These are phyloP conservation scores for Desoria tigrina DNA, from an alignment of 2,888 invertebrate genomes.

Conservation along the genomic window DNA sequence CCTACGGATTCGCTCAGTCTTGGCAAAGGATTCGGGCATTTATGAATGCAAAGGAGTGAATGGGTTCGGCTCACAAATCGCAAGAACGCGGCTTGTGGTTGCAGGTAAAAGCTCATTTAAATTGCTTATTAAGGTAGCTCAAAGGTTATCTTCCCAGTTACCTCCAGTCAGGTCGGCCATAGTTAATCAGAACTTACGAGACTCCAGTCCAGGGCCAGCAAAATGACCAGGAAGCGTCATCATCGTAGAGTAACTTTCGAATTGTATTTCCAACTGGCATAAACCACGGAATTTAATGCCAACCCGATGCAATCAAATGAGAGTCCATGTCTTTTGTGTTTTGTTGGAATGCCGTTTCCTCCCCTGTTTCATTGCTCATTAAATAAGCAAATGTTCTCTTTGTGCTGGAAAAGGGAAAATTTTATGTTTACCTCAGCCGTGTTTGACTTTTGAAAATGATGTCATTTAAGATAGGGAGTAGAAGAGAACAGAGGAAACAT, in stretches of 20 bases:
- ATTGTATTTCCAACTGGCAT: too few species aligned
- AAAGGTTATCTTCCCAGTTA: too few species aligned
- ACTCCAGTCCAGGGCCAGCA: too few species aligned
- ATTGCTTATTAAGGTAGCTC: too few species aligned
- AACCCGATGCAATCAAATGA: too few species aligned
- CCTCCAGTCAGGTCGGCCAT: too few species aligned
- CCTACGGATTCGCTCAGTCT: conserved; percentile 46
- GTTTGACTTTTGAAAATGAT: neutral
- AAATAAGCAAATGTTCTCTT: conserved; percentile 8
- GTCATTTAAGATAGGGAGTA: conserved; percentile 10
- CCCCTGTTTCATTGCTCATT: conserved; percentile 3
- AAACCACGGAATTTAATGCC: too few species aligned
- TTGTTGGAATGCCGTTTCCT: neutral
- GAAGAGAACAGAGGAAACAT: neutral
- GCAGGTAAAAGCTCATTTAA: conserved; percentile 40
- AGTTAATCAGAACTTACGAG: too few species aligned
- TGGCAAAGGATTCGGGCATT: conserved; percentile 49
- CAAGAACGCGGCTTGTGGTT: conserved; percentile 50
- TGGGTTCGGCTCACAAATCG: conserved; percentile 50
- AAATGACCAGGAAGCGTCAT: too few species aligned
- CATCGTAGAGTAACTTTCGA: too few species aligned
- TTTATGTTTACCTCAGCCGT: conserved; percentile 1
- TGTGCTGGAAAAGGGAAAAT: conserved; percentile 2
- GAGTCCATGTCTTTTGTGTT: neutral
- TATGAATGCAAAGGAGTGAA: conserved; percentile 52